phyloP scores from a whole-genome alignment of 2,888 invertebrate genomes.

The Malacosoma neustria region DNA sequence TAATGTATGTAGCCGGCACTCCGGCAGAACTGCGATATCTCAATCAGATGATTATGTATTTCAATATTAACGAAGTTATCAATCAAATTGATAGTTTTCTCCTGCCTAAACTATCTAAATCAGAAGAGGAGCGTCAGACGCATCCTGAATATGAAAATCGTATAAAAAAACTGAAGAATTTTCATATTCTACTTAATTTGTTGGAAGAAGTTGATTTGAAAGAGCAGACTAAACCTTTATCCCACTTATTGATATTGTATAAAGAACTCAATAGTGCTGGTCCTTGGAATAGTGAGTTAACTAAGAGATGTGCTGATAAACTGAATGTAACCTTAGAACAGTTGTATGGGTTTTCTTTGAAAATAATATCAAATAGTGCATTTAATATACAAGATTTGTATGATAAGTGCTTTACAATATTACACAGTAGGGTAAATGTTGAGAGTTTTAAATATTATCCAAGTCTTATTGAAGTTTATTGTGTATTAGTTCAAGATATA shows the following conservation, averaged over 20 bases:
- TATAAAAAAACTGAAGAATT: conserved; percentile 28
- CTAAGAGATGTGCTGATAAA: conserved; percentile 25
- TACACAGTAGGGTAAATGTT: conserved; percentile 40
- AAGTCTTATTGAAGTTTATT: conserved; percentile 45
- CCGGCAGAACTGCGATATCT: no score
- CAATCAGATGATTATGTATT: no score
- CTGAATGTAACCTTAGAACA: conserved; percentile 33
- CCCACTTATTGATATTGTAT: conserved; percentile 2
- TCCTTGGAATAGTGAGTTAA: conserved; percentile 35
- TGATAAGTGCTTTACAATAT: conserved; percentile 36
- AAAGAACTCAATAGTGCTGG: conserved; percentile 15
- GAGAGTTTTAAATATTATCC: conserved; percentile 50
- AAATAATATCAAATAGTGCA: conserved; percentile 21
- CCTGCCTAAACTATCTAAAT: conserved; percentile 38
- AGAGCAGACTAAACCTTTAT: conserved; percentile 12
- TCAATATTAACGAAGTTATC: conserved; percentile 3
- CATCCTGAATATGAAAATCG: conserved; percentile 39
- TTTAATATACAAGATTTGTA: conserved; percentile 43
- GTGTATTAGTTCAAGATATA: conserved; percentile 28
- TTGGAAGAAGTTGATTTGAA: conserved; percentile 29
- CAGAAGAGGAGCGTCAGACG: conserved; percentile 33
- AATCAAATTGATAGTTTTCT: conserved; percentile 29
- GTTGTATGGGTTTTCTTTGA: conserved; percentile 26
- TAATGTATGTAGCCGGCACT: no score
- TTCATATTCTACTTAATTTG: conserved; percentile 25